Evolutionary conservation across 1,140 invertebrate species (phyloP).

Genomic region (Eriosoma lanigerum): DNA sequence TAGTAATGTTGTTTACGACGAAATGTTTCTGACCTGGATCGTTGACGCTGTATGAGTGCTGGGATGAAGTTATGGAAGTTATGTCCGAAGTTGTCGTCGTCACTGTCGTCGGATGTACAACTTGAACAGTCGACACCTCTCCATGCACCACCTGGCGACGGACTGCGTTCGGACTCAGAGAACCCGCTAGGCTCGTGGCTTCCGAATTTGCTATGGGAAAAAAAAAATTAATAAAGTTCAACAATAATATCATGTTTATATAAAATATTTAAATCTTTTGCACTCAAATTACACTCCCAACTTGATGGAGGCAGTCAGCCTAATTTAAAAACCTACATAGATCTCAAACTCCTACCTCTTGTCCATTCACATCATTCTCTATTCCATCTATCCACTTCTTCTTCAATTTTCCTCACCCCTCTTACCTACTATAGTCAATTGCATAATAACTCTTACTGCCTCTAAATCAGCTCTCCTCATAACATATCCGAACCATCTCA

Average conservation of each 20-base stretch:
- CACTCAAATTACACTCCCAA: too few species aligned
- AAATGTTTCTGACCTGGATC: slow-evolving; percentile 57
- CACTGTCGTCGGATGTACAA: slow-evolving; percentile 49
- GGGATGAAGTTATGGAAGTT: slow-evolving; percentile 53
- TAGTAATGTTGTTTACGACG: slow-evolving; percentile 49
- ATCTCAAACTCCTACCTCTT: too few species aligned
- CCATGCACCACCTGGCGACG: slow-evolving; percentile 34
- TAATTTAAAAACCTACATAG: too few species aligned
- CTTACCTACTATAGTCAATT: too few species aligned
- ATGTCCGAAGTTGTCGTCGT: slow-evolving; percentile 53
- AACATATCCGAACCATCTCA: too few species aligned
- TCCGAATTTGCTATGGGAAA: slow-evolving; percentile 47
- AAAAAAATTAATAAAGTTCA: neutral
- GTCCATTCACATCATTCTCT: too few species aligned
- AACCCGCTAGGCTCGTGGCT: slow-evolving; percentile 56
- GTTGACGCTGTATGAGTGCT: slow-evolving; percentile 48
- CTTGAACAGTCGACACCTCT: slow-evolving; percentile 46
- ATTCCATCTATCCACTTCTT: too few species aligned
- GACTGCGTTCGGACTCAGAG: slow-evolving; percentile 56
- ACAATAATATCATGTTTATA: neutral
- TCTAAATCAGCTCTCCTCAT: too few species aligned
- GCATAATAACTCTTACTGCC: too few species aligned
- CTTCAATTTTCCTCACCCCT: too few species aligned
- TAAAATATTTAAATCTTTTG: too few species aligned
- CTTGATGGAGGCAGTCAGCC: too few species aligned